Conservation (phyloP, 1,140 invertebrate genomes). For the Dinoponera quadriceps region DNA sequence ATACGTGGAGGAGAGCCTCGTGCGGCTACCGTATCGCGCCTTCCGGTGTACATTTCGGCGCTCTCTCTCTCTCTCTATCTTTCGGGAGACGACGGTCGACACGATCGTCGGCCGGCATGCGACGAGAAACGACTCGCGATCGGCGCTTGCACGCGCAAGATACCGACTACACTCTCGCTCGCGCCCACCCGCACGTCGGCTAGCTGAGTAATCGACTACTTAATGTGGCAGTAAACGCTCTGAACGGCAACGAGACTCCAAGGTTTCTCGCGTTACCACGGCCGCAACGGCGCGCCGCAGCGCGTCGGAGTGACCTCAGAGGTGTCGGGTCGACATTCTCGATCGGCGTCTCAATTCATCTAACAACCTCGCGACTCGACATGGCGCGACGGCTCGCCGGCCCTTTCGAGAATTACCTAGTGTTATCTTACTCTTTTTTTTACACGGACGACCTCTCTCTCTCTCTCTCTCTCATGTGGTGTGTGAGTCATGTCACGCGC, state of each 20-base stretch:
- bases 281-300: conserved; percentile 39
- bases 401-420: conserved; percentile 27
- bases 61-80: not conserved
- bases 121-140: too few species aligned
- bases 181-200: not conserved
- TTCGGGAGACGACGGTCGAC: not conserved
- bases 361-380: conserved; percentile 38
- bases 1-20: conserved; percentile 35
- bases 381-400: conserved; percentile 1
- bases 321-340: conserved; percentile 8
- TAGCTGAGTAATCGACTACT: conserved; percentile 45
- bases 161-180: conserved; percentile 11
- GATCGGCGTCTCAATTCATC: conserved; percentile 49
- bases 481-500: conserved; percentile 51
- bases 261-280: conserved; percentile 40
- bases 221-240: conserved; percentile 49
- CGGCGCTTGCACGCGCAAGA: too few species aligned
- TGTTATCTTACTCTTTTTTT: not conserved
- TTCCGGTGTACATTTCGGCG: not conserved
- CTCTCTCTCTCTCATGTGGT: too few species aligned
- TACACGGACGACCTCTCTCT: conserved; percentile 51
- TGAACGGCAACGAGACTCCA: conserved; percentile 15
- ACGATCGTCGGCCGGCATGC: too few species aligned
- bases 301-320: not conserved
- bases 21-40: not conserved